Conservation (phyloP, 2,888 invertebrate genomes). For the Microctonus brassicae region DNA sequence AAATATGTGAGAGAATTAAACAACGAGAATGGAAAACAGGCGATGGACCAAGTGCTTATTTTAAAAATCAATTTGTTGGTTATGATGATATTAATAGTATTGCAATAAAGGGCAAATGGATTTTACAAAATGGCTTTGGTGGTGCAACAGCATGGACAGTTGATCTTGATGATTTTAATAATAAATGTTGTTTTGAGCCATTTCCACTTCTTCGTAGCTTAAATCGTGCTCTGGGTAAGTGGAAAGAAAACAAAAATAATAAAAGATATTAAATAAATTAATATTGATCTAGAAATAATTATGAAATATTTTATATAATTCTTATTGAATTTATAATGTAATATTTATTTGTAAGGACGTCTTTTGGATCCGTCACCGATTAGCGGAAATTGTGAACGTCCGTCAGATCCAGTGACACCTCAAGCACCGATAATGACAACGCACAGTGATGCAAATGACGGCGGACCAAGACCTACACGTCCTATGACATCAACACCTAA, state of each 20-base stretch:
- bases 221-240: slow-evolving; percentile 79
- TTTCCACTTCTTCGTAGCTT: slow-evolving; percentile 84
- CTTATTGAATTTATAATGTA: background rate
- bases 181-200: slow-evolving; percentile 84
- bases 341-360: slow-evolving; percentile 39
- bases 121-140: slow-evolving; percentile 79
- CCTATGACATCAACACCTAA: slow-evolving; percentile 56
- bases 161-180: slow-evolving; percentile 89
- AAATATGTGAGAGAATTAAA: slow-evolving; percentile 79
- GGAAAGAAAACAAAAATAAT: too few relatives aligned
- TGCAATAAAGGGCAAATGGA: slow-evolving; percentile 82
- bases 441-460: slow-evolving; percentile 73
- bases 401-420: slow-evolving; percentile 81
- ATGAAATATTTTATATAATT: too few relatives aligned
- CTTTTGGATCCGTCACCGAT: slow-evolving; percentile 71
- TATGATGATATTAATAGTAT: slow-evolving; percentile 87
- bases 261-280: slow-evolving; percentile 10
- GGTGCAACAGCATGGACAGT: slow-evolving; percentile 91
- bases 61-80: slow-evolving; percentile 89
- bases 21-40: slow-evolving; percentile 57
- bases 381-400: slow-evolving; percentile 77
- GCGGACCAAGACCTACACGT: slow-evolving; percentile 49
- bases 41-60: slow-evolving; percentile 82
- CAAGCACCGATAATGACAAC: slow-evolving; percentile 82
- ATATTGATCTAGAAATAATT: too few relatives aligned